A percentile compares a stretch with the other conserved stretches of the same genome.
Conservation (phyloP, 2,797 vertebrate species). For the Neosilurus mollespiculum region DNA sequence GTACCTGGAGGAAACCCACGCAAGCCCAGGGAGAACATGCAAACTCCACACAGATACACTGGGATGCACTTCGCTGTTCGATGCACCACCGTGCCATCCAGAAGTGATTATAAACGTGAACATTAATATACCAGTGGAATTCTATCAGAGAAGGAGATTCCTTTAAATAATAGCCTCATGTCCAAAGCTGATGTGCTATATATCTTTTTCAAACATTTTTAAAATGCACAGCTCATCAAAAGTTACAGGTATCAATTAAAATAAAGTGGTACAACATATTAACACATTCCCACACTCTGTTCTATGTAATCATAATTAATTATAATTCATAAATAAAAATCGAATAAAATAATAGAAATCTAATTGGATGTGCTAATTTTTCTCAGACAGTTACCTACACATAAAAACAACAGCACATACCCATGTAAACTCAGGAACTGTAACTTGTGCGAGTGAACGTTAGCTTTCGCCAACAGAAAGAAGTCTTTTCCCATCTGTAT, state of each 20-base stretch:
- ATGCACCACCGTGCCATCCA: too few relatives aligned
- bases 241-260: neutral
- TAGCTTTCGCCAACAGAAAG: neutral
- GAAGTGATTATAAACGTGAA: neutral
- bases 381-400: neutral
- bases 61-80: too few relatives aligned
- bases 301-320: neutral
- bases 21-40: too few relatives aligned
- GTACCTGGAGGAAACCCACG: too few relatives aligned
- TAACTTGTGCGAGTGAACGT: too few relatives aligned
- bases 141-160: neutral
- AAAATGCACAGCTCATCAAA: neutral
- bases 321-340: too few relatives aligned
- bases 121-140: neutral
- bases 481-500: neutral
- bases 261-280: neutral
- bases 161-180: neutral
- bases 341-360: neutral
- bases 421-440: neutral
- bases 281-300: neutral
- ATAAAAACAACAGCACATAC: neutral
- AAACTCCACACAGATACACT: too few relatives aligned
- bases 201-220: neutral
- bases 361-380: neutral
- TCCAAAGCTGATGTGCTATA: neutral